Conservation (phyloP, 1,140 invertebrate genomes). For the Euwallacea similis region DNA sequence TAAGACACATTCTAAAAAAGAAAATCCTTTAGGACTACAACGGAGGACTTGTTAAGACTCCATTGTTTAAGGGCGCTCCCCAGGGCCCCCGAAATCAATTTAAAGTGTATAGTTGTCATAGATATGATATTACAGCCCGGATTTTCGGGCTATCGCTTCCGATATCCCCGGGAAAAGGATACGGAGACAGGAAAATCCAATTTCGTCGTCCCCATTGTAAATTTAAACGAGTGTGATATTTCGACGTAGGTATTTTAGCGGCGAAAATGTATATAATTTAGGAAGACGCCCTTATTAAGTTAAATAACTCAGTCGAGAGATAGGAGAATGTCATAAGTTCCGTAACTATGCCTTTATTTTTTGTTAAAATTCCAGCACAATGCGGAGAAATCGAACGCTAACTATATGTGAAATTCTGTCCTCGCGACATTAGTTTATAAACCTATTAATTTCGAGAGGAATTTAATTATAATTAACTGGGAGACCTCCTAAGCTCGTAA, state of each 20-base stretch:
- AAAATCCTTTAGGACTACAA: no score
- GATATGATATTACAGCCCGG: conserved; percentile 12
- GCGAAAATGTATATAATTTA: neutral
- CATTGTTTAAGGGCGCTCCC: conserved; percentile 16
- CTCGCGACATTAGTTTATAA: conserved; percentile 2
- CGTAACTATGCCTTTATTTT: no score
- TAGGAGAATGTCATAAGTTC: no score
- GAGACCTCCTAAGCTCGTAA: conserved; percentile 1
- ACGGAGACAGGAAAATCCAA: neutral
- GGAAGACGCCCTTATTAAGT: neutral
- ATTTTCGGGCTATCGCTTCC: neutral
- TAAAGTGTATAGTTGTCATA: conserved; percentile 18
- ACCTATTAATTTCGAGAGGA: conserved; percentile 30
- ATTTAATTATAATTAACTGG: conserved; percentile 25
- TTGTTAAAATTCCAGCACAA: no score
- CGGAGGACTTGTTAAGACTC: no score
- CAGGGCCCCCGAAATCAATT: conserved; percentile 12
- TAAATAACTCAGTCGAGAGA: neutral
- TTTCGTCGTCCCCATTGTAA: conserved; percentile 1
- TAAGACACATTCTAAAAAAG: no score
- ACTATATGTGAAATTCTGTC: no score
- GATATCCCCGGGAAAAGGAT: neutral
- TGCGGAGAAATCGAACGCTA: no score
- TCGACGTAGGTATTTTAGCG: neutral
- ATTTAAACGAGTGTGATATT: neutral